These are phyloP conservation scores for Escarpia spicata DNA, from an alignment of 2,888 invertebrate species.

Conservation along the genomic window DNA sequence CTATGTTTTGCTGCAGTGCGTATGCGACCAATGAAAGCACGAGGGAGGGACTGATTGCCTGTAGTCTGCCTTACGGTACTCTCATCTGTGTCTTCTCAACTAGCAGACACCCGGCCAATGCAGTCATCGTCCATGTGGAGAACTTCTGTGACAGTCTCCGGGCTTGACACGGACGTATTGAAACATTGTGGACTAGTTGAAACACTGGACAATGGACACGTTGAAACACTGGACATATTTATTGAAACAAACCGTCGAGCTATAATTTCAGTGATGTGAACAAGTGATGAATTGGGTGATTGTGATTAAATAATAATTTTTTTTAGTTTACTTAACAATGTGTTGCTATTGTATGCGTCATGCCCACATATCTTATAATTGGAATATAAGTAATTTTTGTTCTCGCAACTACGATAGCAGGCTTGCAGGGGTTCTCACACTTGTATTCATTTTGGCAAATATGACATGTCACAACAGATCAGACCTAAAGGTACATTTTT, in stretches of 20 bases:
- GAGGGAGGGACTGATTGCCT: background rate
- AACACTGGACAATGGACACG: background rate
- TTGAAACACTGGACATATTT: no score
- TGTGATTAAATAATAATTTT: background rate
- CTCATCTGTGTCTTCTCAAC: background rate
- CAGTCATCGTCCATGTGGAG: background rate
- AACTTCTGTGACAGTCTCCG: constrained; percentile 4
- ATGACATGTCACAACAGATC: no score
- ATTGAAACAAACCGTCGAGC: no score
- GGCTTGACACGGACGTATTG: background rate
- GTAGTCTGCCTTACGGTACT: background rate
- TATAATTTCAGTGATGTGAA: no score
- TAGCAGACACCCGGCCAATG: background rate
- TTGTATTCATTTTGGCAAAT: no score
- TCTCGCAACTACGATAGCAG: no score
- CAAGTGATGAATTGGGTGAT: background rate
- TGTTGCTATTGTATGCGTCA: background rate
- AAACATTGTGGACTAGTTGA: background rate
- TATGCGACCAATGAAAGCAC: background rate
- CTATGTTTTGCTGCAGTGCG: background rate
- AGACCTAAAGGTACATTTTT: no score
- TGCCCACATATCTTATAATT: background rate
- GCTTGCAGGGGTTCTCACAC: no score
- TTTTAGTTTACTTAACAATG: background rate
- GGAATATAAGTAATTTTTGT: no score